A percentile compares a stretch with the other conserved stretches of the same genome.
Evolutionary conservation across 2,113 vertebrate genomes (phyloP).

Genomic region (Crotalus horridus): DNA sequence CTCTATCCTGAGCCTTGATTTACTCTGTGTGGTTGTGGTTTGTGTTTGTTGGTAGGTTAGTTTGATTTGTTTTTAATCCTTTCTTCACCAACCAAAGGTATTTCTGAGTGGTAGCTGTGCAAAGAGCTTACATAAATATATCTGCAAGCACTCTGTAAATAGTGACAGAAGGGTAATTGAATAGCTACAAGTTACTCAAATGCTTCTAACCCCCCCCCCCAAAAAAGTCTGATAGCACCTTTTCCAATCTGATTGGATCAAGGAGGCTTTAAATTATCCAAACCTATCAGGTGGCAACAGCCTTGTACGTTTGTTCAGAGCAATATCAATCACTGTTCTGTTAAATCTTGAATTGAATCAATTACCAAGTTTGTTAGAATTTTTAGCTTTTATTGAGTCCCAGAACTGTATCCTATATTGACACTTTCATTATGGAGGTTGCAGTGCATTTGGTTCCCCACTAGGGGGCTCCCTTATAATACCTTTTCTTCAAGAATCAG

Average conservation of each 20-base stretch:
- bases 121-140: neutral
- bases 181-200: neutral
- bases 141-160: neutral
- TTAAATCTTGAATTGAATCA: neutral
- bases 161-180: neutral
- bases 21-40: neutral
- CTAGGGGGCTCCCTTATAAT: neutral
- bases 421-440: neutral
- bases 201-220: neutral
- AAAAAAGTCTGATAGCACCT: neutral
- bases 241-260: neutral
- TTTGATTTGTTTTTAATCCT: neutral
- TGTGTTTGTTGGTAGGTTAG: neutral
- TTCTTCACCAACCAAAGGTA: neutral
- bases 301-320: neutral
- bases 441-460: slow-evolving; percentile 1
- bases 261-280: neutral
- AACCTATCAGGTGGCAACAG: neutral
- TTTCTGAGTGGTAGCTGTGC: neutral
- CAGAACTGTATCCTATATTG: neutral
- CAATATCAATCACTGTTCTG: neutral
- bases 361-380: neutral
- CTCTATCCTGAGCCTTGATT: neutral
- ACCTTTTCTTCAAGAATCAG: neutral
- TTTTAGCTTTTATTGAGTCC: neutral